phyloP scores from a whole-genome alignment of 2,797 vertebrate species.

The Ficedula albicollis region DNA sequence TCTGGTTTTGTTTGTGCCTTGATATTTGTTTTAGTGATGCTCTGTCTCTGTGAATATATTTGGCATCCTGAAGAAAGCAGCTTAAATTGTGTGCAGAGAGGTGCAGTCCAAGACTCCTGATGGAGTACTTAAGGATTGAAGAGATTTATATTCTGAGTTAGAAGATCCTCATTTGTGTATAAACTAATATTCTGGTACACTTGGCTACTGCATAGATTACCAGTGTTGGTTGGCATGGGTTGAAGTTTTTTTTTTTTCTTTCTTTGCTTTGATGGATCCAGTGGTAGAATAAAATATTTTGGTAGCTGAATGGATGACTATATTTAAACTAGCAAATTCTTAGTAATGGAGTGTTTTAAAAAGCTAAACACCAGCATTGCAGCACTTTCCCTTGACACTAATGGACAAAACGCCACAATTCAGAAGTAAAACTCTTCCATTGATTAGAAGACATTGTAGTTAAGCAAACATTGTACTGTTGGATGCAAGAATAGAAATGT shows the following conservation, averaged over 20 bases:
- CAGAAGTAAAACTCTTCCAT: neutral
- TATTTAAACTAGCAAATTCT: neutral
- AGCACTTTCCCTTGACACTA: neutral
- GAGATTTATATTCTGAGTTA: neutral
- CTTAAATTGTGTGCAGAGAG: neutral
- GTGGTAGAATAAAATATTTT: neutral
- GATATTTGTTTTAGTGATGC: constrained; percentile 6
- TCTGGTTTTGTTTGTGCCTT: neutral
- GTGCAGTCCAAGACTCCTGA: neutral
- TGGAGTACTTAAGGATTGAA: neutral
- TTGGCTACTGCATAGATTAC: neutral
- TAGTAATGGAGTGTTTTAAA: neutral
- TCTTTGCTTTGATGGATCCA: neutral
- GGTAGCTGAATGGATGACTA: neutral
- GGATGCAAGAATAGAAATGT: neutral
- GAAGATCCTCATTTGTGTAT: neutral
- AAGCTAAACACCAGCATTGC: neutral
- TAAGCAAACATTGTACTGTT: neutral
- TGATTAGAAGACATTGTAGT: neutral
- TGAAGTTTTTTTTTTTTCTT: neutral
- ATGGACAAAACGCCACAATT: neutral
- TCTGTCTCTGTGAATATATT: neutral
- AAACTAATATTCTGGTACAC: neutral
- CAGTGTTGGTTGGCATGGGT: neutral
- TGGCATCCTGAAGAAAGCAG: neutral